These are phyloP conservation scores for Epinotia bilunana DNA, from an alignment of 2,888 invertebrate species.

Conservation along the genomic window DNA sequence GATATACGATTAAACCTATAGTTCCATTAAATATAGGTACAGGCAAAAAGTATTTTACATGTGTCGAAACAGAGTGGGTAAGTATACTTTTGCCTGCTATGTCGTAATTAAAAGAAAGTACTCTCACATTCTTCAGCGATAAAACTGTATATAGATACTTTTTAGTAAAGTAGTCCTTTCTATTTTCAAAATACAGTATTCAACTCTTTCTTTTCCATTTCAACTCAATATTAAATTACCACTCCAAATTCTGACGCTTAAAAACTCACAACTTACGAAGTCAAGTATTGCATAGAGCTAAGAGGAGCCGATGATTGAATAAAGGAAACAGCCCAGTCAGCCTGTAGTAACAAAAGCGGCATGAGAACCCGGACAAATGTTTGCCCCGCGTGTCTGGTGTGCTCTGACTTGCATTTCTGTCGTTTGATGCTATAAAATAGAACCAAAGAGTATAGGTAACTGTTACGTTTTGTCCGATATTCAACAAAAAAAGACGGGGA, in stretches of 20 bases:
- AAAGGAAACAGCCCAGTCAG: slow-evolving; percentile 60
- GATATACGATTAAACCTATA: too few relatives aligned
- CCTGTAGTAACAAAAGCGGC: slow-evolving; percentile 52
- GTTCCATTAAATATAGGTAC: too few relatives aligned
- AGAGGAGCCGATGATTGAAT: slow-evolving; percentile 58
- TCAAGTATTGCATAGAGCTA: slow-evolving; percentile 41
- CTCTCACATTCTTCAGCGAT: too few relatives aligned
- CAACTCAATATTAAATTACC: background rate
- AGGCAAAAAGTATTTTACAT: too few relatives aligned
- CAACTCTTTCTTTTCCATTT: background rate
- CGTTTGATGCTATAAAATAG: slow-evolving; percentile 1
- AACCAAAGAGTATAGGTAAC: background rate
- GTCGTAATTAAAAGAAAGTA: too few relatives aligned
- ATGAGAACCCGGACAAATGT: slow-evolving; percentile 56
- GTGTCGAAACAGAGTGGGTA: too few relatives aligned
- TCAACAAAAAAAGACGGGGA: too few relatives aligned
- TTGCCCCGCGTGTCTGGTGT: slow-evolving; percentile 52
- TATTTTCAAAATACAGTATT: background rate
- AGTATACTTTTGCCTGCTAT: too few relatives aligned
- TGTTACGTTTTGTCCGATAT: slow-evolving; percentile 9
- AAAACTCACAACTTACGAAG: slow-evolving; percentile 35
- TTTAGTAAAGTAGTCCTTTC: too few relatives aligned
- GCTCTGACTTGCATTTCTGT: slow-evolving; percentile 33
- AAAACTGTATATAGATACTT: too few relatives aligned
- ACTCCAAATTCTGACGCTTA: background rate